Conservation (phyloP, 2,888 invertebrate genomes). For the Rhorus exstirpatorius region DNA sequence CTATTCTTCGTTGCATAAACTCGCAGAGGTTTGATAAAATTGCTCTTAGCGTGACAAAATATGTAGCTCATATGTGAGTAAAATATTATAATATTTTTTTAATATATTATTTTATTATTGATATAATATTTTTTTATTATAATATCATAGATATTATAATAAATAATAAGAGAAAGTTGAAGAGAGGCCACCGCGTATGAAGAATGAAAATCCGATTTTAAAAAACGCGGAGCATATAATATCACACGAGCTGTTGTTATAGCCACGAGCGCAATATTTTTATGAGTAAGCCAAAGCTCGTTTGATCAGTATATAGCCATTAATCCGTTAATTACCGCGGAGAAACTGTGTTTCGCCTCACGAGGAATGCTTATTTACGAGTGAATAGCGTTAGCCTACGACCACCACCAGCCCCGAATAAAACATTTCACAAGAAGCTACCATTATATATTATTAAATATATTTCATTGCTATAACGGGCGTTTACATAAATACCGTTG, state of each 20-base stretch:
- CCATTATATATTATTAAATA: slow-evolving; percentile 33
- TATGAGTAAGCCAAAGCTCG: slow-evolving; percentile 33
- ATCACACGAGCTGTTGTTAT: slow-evolving; percentile 39
- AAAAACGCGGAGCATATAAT: slow-evolving; percentile 68
- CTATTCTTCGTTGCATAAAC: background rate
- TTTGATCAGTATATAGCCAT: slow-evolving; percentile 57
- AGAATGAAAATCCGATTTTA: slow-evolving; percentile 73
- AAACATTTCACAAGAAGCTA: slow-evolving; percentile 26
- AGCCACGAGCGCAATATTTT: background rate
- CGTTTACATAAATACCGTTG: slow-evolving; percentile 17
- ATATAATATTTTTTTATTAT: no score
- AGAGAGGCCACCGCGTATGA: no score
- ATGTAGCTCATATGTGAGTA: background rate
- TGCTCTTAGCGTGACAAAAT: slow-evolving; percentile 12
- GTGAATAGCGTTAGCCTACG: slow-evolving; percentile 47
- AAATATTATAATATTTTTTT: no score
- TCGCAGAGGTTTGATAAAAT: background rate
- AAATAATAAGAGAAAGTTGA: slow-evolving; percentile 35
- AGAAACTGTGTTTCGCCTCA: slow-evolving; percentile 42
- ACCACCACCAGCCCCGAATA: background rate
- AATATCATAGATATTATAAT: no score
- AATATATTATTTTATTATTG: no score
- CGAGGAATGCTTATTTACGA: slow-evolving; percentile 67
- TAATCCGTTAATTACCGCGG: slow-evolving; percentile 68
- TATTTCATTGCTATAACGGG: background rate